Conservation (phyloP, 2,113 vertebrate genomes). For the Centropus unirufus region DNA sequence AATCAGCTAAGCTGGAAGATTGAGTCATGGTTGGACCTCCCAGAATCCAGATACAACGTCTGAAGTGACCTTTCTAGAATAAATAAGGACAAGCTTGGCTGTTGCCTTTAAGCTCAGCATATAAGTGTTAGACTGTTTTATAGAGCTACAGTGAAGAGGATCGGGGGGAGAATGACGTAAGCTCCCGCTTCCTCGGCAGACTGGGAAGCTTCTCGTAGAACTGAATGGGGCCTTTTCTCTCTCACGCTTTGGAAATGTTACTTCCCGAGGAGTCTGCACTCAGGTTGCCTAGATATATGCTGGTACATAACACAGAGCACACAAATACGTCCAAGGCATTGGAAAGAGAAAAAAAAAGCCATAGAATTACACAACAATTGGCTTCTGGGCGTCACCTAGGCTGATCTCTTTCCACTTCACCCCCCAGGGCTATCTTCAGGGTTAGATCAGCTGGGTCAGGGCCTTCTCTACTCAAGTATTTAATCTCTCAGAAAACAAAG, state of each 20-base stretch:
- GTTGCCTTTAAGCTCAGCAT: background rate
- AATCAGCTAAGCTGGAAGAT: conserved; percentile 20
- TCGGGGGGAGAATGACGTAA: conserved; percentile 14
- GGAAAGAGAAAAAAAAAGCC: background rate
- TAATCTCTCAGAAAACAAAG: background rate
- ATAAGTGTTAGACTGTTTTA: background rate
- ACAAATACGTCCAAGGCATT: accelerated
- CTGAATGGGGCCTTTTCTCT: conserved; percentile 40
- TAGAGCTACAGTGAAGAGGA: background rate
- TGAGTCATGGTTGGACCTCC: conserved; percentile 51
- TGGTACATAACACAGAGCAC: background rate
- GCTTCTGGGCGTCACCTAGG: background rate
- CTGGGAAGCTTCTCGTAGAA: background rate
- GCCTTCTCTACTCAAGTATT: background rate
- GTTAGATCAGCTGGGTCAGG: background rate
- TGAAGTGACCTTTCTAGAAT: conserved; percentile 62
- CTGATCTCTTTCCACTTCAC: background rate
- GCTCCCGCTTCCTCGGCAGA: background rate
- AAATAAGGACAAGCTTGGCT: background rate
- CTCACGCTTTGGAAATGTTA: background rate
- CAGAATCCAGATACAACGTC: conserved; percentile 1
- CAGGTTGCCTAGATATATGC: conserved; percentile 10
- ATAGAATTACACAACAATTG: background rate
- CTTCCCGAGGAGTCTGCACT: background rate
- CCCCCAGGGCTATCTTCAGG: background rate